A percentile compares a stretch with the other conserved stretches of the same genome.
phyloP scores from a whole-genome alignment of 2,797 vertebrate species.

The Microctenopoma lineatum region DNA sequence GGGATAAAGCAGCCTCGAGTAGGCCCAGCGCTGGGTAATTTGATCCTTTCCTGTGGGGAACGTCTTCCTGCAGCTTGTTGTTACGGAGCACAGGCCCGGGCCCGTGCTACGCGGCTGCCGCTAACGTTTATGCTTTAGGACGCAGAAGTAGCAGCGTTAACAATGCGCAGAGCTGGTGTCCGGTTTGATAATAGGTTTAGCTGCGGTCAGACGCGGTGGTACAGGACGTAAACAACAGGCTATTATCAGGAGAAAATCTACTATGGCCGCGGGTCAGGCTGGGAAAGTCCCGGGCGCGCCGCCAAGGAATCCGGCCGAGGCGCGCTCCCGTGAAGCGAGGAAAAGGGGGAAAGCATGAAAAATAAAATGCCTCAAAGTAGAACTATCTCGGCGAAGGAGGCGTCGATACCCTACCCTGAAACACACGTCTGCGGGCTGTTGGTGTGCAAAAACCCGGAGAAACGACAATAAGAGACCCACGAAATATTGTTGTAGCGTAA shows the following conservation, averaged over 20 bases:
- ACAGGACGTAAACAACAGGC: slow-evolving; percentile 80
- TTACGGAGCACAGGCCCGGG: slow-evolving; percentile 37
- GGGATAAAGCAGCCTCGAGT: neutral
- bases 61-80: slow-evolving; percentile 43
- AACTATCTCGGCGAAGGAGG: neutral
- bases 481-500: neutral
- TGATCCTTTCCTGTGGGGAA: slow-evolving; percentile 64
- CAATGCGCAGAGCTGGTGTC: neutral
- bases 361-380: slow-evolving; percentile 29
- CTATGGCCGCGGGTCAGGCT: slow-evolving; percentile 74
- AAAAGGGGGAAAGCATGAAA: slow-evolving; percentile 17
- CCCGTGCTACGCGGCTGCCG: neutral
- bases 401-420: neutral
- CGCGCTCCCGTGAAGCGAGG: slow-evolving; percentile 64
- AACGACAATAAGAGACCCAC: neutral
- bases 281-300: slow-evolving; percentile 92
- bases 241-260: slow-evolving; percentile 71
- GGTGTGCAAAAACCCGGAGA: neutral
- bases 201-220: slow-evolving; percentile 29
- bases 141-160: neutral
- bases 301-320: slow-evolving; percentile 84
- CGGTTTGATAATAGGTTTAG: neutral
- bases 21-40: slow-evolving; percentile 63
- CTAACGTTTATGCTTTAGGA: rapidly evolving
- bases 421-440: neutral